Base-by-base conservation (phyloP, 2,797 vertebrate species). In the Mallotus villosus region DNA sequence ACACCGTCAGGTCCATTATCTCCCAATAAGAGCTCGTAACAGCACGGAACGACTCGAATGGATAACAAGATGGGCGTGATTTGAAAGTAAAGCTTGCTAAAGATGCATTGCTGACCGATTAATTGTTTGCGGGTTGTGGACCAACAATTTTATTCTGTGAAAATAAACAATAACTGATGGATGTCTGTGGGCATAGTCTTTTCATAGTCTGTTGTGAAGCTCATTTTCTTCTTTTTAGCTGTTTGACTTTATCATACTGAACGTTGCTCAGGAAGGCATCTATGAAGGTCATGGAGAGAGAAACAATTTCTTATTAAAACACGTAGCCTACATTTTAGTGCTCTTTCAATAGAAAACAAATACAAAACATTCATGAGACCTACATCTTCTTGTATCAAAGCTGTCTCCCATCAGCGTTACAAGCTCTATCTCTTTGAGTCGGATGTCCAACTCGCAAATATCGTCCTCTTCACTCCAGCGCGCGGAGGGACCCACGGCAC, bases 281-380 rank as follows among this genome's bases (percentile, higher is more conserved):
- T 73, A 77, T 74, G 79, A 63, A 71, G 51, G 76, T 14, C 41
- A 58, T 27, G n/a, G 5, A 59, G 55, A 34, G 19, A 34, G 16
- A 37, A 12, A 29, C 5, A 14, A 34, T 1, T 3, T 22, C 9
- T 58, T 21, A 60, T 14, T 24, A 22, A 6, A 60, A 22, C 16
- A 41, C 41, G 49, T 41, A n/a, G n/a, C n/a, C n/a, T n/a, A 5
- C 8, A 21, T 70, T 68, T 65, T 53, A 46, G 61, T 25, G 37
- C 27, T 53, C 83, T 75, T 88, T 78, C 83, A 64, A 79, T 84
- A 77, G 81, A 32, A 82, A 87, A 88, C 87, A 83, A 87, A 78
- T 63, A 72, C 84, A 86, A 84, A 24, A 58, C 27, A 27, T 65
- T 21, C 70, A 14, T 0, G 32, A 71, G 65, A 71, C 81, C 81